Percentiles rank a stretch among this genome's conserved stretches.
These are phyloP conservation scores for Periophthalmodon schlosseri DNA, from an alignment of 2,113 vertebrate species.

Conservation along the genomic window DNA sequence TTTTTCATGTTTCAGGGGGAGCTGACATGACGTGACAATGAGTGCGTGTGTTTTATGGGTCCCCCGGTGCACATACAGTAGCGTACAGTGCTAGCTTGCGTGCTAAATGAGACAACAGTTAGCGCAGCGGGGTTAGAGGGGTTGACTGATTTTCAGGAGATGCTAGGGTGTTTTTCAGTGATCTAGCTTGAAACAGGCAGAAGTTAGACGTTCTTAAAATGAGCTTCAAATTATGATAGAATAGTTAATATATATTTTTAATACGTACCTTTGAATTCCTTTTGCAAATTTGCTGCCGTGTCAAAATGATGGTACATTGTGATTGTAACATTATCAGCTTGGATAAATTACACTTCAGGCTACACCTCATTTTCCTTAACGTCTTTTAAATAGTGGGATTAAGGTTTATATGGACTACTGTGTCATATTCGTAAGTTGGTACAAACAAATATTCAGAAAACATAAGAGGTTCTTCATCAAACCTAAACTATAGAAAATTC, in stretches of 20 bases:
- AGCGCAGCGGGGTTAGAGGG: not conserved
- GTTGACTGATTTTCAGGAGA: not conserved
- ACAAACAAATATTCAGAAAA: not conserved
- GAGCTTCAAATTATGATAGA: no score
- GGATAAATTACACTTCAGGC: not conserved
- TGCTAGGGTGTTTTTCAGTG: not conserved
- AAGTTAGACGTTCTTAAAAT: no score
- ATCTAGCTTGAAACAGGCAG: no score
- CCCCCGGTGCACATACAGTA: conserved; percentile 10
- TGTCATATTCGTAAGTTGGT: not conserved
- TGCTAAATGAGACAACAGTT: not conserved
- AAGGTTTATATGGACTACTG: not conserved
- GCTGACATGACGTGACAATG: conserved; percentile 11
- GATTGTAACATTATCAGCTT: not conserved
- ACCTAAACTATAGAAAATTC: not conserved
- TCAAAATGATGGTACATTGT: not conserved
- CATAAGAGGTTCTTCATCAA: no score
- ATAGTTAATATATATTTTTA: no score
- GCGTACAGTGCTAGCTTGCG: not conserved
- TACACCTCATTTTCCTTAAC: not conserved
- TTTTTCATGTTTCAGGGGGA: conserved; percentile 1
- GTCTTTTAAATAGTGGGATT: not conserved
- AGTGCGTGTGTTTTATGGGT: conserved; percentile 5
- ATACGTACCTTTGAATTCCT: no score
- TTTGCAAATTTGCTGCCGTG: not conserved